Percentiles rank a stretch among this genome's conserved stretches.
Evolutionary conservation across 2,888 invertebrate species (phyloP).

Genomic region (Trachelus iudaicus): DNA sequence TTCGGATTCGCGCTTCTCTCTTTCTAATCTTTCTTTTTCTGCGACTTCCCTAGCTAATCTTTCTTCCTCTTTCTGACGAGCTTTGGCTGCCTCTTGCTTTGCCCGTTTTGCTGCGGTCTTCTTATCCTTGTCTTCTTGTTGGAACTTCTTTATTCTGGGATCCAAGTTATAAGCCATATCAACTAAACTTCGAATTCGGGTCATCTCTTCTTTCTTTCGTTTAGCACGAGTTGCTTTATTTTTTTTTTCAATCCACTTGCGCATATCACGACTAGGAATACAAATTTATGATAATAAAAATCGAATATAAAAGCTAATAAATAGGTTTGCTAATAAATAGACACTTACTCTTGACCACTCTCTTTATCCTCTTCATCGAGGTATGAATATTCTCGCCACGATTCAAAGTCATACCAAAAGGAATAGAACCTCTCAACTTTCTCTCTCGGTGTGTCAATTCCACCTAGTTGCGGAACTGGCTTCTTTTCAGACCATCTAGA

Average conservation of each 20-base stretch:
- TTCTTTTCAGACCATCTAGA: constrained; percentile 92
- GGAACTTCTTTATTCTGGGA: constrained; percentile 91
- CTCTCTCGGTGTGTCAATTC: constrained; percentile 79
- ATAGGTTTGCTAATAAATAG: not conserved
- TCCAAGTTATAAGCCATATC: constrained; percentile 95
- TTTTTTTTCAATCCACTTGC: constrained; percentile 98
- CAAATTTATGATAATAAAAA: constrained; percentile 6
- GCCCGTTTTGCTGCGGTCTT: constrained; percentile 91
- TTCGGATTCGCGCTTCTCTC: constrained; percentile 82
- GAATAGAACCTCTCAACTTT: constrained; percentile 95
- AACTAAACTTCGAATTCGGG: constrained; percentile 88
- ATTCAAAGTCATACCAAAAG: constrained; percentile 98
- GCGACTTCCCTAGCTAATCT: constrained; percentile 79
- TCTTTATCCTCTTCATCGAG: constrained; percentile 99
- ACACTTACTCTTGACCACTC: constrained; percentile 83
- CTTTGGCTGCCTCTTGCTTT: constrained; percentile 84
- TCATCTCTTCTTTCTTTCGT: constrained; percentile 97
- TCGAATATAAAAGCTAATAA: not conserved
- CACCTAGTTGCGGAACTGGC: constrained; percentile 86
- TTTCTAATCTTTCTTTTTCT: constrained; percentile 70
- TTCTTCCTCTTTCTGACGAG: constrained; percentile 86
- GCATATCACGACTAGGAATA: constrained; percentile 80
- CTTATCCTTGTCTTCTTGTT: constrained; percentile 91
- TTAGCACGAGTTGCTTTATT: constrained; percentile 94
- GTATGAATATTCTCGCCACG: constrained; percentile 99